Conservation (phyloP, 2,888 invertebrate genomes). For the Augochlorella aurata region DNA sequence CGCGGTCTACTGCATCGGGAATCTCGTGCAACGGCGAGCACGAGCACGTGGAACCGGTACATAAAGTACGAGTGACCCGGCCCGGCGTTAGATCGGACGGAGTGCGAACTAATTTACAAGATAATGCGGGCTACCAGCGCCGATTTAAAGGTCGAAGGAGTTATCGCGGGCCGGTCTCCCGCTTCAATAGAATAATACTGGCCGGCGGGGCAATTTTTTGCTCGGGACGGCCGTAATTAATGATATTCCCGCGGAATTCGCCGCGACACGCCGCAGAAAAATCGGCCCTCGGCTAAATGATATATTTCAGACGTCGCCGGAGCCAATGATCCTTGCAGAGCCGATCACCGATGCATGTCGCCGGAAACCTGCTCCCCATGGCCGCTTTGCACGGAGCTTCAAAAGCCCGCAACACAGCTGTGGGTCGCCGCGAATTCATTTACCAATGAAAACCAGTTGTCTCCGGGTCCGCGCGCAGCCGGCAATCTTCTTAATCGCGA, state of each 20-base stretch:
- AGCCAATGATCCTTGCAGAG: slow-evolving; percentile 67
- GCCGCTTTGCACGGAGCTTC: slow-evolving; percentile 34
- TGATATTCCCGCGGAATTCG: slow-evolving; percentile 38
- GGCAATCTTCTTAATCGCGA: slow-evolving; percentile 54
- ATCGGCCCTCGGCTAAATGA: slow-evolving; percentile 34
- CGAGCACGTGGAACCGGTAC: slow-evolving; percentile 47
- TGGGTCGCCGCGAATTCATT: slow-evolving; percentile 50
- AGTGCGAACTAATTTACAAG: slow-evolving; percentile 56
- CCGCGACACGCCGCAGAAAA: slow-evolving; percentile 34
- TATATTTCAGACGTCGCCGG: slow-evolving; percentile 57
- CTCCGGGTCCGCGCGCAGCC: slow-evolving; percentile 30
- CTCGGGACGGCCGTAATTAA: slow-evolving; percentile 5
- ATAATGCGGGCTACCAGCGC: slow-evolving; percentile 52
- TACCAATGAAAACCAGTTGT: slow-evolving; percentile 46
- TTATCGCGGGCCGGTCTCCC: slow-evolving; percentile 31
- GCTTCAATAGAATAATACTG: slow-evolving; percentile 43
- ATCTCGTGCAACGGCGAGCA: slow-evolving; percentile 29
- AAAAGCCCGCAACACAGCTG: slow-evolving; percentile 15
- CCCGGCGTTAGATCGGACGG: slow-evolving; percentile 43
- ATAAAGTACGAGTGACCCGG: slow-evolving; percentile 50
- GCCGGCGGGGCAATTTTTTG: not conserved
- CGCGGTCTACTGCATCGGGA: slow-evolving; percentile 37
- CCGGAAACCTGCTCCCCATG: slow-evolving; percentile 57
- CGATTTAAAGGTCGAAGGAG: slow-evolving; percentile 48
- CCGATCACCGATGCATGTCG: slow-evolving; percentile 67